Base-by-base conservation (phyloP, 2,888 invertebrate genomes). In the Xestia rhomboidea region DNA sequence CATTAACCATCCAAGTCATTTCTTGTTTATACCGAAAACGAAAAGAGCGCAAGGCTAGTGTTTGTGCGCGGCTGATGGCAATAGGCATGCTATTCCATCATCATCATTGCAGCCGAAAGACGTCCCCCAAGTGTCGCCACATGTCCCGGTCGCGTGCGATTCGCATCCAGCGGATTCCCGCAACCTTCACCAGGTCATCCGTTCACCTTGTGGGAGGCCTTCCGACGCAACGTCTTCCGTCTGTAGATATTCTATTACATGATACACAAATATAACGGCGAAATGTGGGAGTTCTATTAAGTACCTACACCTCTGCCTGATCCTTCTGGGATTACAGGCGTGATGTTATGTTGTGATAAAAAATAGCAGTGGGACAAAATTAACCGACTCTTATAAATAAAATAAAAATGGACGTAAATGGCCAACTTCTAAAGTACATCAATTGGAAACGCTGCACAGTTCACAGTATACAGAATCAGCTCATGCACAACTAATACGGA, bases 401-500 rank as follows among this genome's bases (percentile, higher is more conserved):
- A 51, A 10, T 51, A 51, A 11, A 34, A 60, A 18, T 27, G 10
- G 10, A 60, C 15, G 27, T 27, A 2, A 7, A 7, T 57, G 11
- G 18, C 13, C 30, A 24, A 70, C 41, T 41, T 18, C 8, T 44
- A 41, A 41, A 44, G 21, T 30, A n/a, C 30, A 51, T 66, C 18
- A 30, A n/a, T 66, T 21, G 11, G 18, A 67, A 49, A 51, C 30
- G 27, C 21, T n/a, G 0, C 15, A 7, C 27, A 18, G 27, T 27
- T 3, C 18, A 30, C 30, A 10, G 18, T 30, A 30, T 18, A 60
- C 62, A 63, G 18, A 64, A 64, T 46, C 68, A 69, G 68, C 66
- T 69, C 49, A n/a, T n/a, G n/a, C n/a, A 15, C 41, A 60, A 64
- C 41, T 76, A 60, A 60, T 49, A 64, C 49, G 41, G 34, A 72